phyloP scores from a whole-genome alignment of 37 sponge, comb jelly and placozoan genomes.

The Halichondria panicea region DNA sequence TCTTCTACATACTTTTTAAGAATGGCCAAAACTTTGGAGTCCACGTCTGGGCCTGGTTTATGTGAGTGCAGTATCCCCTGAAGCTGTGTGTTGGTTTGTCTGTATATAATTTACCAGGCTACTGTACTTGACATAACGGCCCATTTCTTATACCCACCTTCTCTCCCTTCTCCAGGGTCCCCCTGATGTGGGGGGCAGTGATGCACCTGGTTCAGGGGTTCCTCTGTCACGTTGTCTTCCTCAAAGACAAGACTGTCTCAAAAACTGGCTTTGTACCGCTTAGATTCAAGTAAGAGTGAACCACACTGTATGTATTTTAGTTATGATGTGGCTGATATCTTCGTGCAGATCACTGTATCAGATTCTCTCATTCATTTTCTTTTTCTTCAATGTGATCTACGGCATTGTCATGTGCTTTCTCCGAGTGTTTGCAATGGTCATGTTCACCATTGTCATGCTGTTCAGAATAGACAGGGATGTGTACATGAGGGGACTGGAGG shows the following conservation, averaged over 20 bases:
- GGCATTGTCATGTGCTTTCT: conserved; percentile 41
- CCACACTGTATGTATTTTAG: neutral
- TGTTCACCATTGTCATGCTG: conserved; percentile 40
- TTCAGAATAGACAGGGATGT: conserved; percentile 56
- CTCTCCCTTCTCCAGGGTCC: conserved; percentile 24
- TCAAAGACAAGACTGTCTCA: neutral
- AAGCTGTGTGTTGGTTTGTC: too few relatives aligned
- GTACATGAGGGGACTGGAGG: conserved; percentile 62
- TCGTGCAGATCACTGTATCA: conserved; percentile 34
- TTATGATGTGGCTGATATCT: too few relatives aligned
- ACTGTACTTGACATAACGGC: too few relatives aligned
- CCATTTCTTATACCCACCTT: neutral
- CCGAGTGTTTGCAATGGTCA: conserved; percentile 28
- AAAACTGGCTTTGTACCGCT: neutral
- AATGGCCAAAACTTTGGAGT: conserved; percentile 10
- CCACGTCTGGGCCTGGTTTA: conserved; percentile 45
- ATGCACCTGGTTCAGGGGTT: conserved; percentile 37
- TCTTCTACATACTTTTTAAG: conserved; percentile 52
- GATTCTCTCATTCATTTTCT: conserved; percentile 21
- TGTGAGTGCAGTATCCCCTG: conserved; percentile 33
- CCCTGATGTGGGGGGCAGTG: conserved; percentile 34
- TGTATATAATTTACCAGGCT: too few relatives aligned
- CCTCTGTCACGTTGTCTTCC: conserved; percentile 25
- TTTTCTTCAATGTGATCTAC: conserved; percentile 47
- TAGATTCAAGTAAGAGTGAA: conserved; percentile 4